These are phyloP conservation scores for Clostera curtula DNA, from an alignment of 2,888 invertebrate species.

Conservation along the genomic window DNA sequence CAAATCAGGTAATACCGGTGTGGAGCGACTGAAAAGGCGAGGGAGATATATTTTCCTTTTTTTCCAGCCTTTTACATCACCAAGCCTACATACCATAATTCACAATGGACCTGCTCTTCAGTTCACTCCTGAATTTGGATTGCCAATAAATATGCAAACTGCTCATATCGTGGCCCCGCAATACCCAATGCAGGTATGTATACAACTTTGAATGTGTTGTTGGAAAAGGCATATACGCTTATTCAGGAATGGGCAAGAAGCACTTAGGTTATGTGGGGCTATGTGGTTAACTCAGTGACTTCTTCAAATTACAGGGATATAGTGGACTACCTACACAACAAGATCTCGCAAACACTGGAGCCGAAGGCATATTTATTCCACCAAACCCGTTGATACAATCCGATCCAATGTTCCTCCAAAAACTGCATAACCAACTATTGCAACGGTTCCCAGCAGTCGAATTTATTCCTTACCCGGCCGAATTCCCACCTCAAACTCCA, in stretches of 20 bases:
- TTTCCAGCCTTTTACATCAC: constrained; percentile 28
- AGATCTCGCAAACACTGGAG: constrained; percentile 44
- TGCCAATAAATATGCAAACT: constrained; percentile 55
- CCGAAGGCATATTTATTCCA: constrained; percentile 52
- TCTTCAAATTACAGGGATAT: constrained; percentile 13
- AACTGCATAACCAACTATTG: constrained; percentile 53
- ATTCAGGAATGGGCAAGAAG: no score
- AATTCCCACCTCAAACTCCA: constrained; percentile 26
- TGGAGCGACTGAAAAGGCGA: background rate
- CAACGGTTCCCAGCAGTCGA: constrained; percentile 57
- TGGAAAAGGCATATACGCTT: no score
- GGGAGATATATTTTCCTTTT: background rate
- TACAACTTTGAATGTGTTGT: no score
- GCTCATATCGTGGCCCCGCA: constrained; percentile 54
- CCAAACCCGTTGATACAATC: constrained; percentile 68
- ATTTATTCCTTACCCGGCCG: constrained; percentile 58
- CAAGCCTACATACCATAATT: constrained; percentile 56
- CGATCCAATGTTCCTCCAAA: constrained; percentile 63
- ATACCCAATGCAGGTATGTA: constrained; percentile 44
- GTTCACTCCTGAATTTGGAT: constrained; percentile 53
- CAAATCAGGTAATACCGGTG: no score
- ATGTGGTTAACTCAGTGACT: background rate
- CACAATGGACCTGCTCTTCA: constrained; percentile 56
- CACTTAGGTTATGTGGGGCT: no score
- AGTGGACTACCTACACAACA: constrained; percentile 45